Percentiles rank a stretch among this genome's conserved stretches.
Evolutionary conservation across 2,797 vertebrate genomes (phyloP).

Genomic region (Trematomus bernacchii): DNA sequence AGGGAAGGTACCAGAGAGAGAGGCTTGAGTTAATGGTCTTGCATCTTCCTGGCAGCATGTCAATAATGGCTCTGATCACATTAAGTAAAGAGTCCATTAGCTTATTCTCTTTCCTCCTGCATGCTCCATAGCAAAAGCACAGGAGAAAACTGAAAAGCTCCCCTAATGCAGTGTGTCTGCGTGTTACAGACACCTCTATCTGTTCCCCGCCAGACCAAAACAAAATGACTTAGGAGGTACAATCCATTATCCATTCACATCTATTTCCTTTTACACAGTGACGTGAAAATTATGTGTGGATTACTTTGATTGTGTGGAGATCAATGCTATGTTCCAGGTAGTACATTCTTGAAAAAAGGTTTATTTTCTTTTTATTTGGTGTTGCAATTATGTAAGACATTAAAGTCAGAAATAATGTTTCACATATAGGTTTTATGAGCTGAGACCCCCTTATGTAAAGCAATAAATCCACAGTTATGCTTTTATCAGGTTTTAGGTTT

Average conservation of each 20-base stretch:
- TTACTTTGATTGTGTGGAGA: conserved; percentile 35
- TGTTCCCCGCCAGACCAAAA: conserved; percentile 59
- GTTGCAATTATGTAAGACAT: not conserved
- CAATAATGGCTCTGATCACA: conserved; percentile 99
- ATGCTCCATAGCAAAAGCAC: conserved; percentile 86
- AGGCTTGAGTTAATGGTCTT: conserved; percentile 96
- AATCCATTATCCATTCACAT: conserved; percentile 58
- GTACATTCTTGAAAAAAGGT: not conserved
- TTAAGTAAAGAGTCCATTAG: conserved; percentile 99
- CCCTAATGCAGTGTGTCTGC: conserved; percentile 79
- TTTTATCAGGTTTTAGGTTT: conserved; percentile 37
- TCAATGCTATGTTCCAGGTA: conserved; percentile 24
- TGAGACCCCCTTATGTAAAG: not conserved
- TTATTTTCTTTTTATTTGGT: not conserved
- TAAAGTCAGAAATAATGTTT: conserved; percentile 1
- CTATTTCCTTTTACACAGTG: conserved; percentile 44
- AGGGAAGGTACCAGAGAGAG: conserved; percentile 88
- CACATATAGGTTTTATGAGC: conserved; percentile 11
- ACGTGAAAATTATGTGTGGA: conserved; percentile 31
- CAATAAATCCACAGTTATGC: conserved; percentile 22
- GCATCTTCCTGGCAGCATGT: conserved; percentile 99
- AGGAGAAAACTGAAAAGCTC: conserved; percentile 76
- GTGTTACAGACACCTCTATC: conserved; percentile 75
- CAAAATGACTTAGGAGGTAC: conserved; percentile 59
- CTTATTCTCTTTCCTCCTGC: conserved; percentile 90